Evolutionary conservation across 2,888 invertebrate species (phyloP), one percentile per base, ranked within the genome.

Genomic region (Sphaeridia pumilis): DNA sequence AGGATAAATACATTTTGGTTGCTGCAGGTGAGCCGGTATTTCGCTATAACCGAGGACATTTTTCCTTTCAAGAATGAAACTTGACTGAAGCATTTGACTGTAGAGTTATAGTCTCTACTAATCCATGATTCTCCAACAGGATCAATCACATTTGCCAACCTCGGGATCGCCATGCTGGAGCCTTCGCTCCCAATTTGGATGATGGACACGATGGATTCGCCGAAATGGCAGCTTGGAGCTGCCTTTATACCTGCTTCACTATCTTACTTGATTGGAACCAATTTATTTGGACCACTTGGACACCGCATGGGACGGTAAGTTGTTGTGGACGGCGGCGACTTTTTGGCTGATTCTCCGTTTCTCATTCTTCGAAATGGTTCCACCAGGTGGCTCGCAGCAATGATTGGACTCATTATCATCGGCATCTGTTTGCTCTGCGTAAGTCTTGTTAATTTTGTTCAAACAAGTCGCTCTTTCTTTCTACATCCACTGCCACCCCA

Each of bases 131-230:
- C n/a, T n/a, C 12, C 17, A 12, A 12, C 28, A 87, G 88, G 90
- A 49, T 88, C 90, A 3, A 89, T 92, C 58, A 97, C 97, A 0
- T 95, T 98, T 70, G 97, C 95, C 2, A 98, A 99, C 72, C 90
- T 95, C 78, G 98, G 98, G 26, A 99, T 98, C 52, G 98, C 97
- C 0, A 97, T 98, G 93, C 72, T 98, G 72, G 98, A 98, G 69
- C 98, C 98, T 0, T 93, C 95, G n/a, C 73, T 99, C 36, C 98
- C 98, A 0, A 82, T 98, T 55, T 98, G 97, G 93, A 98, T 99
- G 97, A 93, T 97, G 74, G 94, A 95, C 68, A 94, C 89, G 1
- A 98, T 99, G 98, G 80, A 84, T 35, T 87, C 95, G 0, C 83
- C 82, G 0, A 81, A 89, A 61, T 94, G 92, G 92, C 84, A 95